A percentile compares a stretch with the other conserved stretches of the same genome.
Conservation (phyloP, 2,888 invertebrate genomes). For the Mechanitis mazaeus region DNA sequence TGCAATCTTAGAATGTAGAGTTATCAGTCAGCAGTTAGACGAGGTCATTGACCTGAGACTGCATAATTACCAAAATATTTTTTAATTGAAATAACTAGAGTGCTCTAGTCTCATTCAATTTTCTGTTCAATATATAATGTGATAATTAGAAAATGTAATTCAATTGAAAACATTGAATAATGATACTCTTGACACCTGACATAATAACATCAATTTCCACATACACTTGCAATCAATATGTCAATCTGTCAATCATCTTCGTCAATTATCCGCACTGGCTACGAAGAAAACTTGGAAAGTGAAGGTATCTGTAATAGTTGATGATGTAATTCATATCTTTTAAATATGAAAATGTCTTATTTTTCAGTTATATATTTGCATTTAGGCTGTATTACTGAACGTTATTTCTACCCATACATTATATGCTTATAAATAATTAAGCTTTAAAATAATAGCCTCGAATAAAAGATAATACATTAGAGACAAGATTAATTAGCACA, state of each 20-base stretch:
- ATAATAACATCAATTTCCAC: neutral
- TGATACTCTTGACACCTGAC: neutral
- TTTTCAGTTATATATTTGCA: no score
- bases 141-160: neutral
- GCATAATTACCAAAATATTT: no score
- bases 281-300: constrained; percentile 1
- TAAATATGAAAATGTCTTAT: no score
- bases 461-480: constrained; percentile 9
- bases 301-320: neutral
- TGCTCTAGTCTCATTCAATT: neutral
- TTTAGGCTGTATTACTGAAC: no score
- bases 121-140: no score
- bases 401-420: no score
- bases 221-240: neutral
- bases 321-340: neutral
- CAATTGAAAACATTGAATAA: constrained; percentile 1
- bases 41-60: neutral
- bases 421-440: no score
- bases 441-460: neutral
- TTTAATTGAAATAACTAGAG: neutral
- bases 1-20: neutral
- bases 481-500: neutral
- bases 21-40: neutral
- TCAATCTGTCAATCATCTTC: neutral
- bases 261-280: neutral